A percentile compares a stretch with the other conserved stretches of the same genome.
Conservation (phyloP, 1,140 invertebrate species). For the Aphis craccivora region DNA sequence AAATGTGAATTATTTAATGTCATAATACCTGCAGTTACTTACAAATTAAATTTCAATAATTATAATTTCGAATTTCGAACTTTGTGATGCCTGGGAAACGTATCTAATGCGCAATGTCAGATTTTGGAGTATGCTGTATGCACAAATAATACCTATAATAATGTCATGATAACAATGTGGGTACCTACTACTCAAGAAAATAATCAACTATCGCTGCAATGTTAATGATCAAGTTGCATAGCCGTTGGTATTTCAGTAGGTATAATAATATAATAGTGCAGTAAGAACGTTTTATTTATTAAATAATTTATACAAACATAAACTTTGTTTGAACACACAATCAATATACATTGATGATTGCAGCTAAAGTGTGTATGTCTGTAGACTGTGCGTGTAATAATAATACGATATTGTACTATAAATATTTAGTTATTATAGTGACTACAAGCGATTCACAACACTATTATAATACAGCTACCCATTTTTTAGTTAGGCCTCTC, state of each 20-base stretch:
- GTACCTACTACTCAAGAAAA: not conserved
- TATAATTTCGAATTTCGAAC: too few relatives aligned
- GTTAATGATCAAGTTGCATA: not conserved
- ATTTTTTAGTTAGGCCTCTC: not conserved
- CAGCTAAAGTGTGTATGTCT: not conserved
- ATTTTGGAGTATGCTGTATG: not conserved
- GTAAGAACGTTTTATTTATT: not conserved
- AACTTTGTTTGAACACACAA: not conserved
- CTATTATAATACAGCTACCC: not conserved
- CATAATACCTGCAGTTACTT: too few relatives aligned
- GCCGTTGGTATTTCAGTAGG: not conserved
- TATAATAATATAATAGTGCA: not conserved
- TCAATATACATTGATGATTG: not conserved
- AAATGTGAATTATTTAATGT: too few relatives aligned
- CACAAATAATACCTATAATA: not conserved
- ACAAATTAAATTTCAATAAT: too few relatives aligned
- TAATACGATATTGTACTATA: not conserved
- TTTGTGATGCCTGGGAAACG: too few relatives aligned
- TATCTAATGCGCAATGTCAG: too few relatives aligned
- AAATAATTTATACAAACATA: not conserved
- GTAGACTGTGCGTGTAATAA: not conserved
- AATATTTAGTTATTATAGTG: not conserved
- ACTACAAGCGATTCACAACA: not conserved
- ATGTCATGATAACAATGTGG: not conserved
- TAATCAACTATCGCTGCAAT: not conserved